A percentile compares a stretch with the other conserved stretches of the same genome.
Conservation (phyloP, 1,140 invertebrate genomes). For the Whitmania pigra region DNA sequence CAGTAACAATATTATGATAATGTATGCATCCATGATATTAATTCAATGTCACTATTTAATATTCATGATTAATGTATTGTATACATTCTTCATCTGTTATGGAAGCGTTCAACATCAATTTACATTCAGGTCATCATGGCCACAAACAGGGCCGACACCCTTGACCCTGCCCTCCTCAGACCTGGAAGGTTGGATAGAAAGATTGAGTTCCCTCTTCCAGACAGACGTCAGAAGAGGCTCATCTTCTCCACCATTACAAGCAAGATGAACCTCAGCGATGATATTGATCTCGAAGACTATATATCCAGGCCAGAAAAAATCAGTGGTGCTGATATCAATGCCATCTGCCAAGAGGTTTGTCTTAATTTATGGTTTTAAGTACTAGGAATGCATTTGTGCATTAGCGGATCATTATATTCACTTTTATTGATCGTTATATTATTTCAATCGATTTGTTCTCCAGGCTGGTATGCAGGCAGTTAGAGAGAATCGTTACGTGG, state of each 20-base stretch:
- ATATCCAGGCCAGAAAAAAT: conserved; percentile 95
- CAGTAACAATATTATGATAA: too few species aligned
- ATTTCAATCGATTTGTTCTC: conserved; percentile 21
- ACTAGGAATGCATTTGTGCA: too few species aligned
- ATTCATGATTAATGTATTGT: too few species aligned
- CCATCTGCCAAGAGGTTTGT: conserved; percentile 94
- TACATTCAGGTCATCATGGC: conserved; percentile 87
- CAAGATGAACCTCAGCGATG: conserved; percentile 99
- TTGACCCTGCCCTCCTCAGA: conserved; percentile 90
- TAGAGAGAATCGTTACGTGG: conserved; percentile 94
- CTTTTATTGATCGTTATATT: too few species aligned
- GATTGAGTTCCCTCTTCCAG: conserved; percentile 96
- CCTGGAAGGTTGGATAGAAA: conserved; percentile 95
- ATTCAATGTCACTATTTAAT: not conserved
- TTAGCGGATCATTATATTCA: too few species aligned
- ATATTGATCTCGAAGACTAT: conserved; percentile 97
- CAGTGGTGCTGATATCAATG: conserved; percentile 97
- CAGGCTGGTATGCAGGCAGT: conserved; percentile 85
- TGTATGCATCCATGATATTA: too few species aligned
- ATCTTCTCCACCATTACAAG: conserved; percentile 95
- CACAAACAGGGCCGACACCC: conserved; percentile 91
- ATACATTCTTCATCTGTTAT: not conserved
- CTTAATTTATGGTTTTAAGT: not conserved
- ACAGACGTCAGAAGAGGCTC: conserved; percentile 89
- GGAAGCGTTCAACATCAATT: not conserved